These are phyloP conservation scores for Picus viridis DNA, from an alignment of 2,797 vertebrate genomes.

Conservation along the genomic window DNA sequence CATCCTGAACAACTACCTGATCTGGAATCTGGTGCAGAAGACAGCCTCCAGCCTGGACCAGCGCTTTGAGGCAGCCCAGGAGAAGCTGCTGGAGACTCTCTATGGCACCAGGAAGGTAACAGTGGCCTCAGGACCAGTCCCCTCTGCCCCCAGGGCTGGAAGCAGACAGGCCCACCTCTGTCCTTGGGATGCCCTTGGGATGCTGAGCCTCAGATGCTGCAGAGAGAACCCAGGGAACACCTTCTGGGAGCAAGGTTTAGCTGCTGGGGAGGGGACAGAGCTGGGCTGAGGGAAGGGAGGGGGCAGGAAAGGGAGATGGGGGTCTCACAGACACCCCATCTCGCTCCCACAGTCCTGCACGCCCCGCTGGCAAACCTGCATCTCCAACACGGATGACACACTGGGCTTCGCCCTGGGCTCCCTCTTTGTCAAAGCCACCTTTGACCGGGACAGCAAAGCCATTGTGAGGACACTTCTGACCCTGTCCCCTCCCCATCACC, in stretches of 20 bases:
- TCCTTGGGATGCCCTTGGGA: conserved; percentile 1
- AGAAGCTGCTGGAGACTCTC: conserved; percentile 93
- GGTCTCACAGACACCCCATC: neutral
- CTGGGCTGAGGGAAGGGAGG: neutral
- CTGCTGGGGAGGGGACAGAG: neutral
- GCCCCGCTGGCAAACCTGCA: conserved; percentile 97
- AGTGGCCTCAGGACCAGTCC: accelerated
- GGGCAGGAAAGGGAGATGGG: neutral
- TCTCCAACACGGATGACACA: conserved; percentile 94
- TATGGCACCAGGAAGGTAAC: conserved; percentile 95
- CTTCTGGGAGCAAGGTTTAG: neutral
- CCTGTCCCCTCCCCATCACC: neutral
- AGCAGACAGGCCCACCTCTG: neutral
- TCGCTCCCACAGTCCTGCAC: conserved; percentile 86
- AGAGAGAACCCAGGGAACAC: neutral
- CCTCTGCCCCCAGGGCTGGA: neutral
- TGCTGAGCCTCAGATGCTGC: neutral
- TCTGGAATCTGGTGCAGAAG: conserved; percentile 97
- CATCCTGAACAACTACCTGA: conserved; percentile 95
- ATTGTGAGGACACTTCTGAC: conserved; percentile 84
- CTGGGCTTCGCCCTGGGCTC: conserved; percentile 95
- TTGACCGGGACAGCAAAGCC: conserved; percentile 95
- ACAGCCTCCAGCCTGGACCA: conserved; percentile 90
- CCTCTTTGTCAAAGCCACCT: conserved; percentile 95
- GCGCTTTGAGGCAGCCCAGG: conserved; percentile 94